Percentiles rank a stretch among this genome's conserved stretches.
Conservation (phyloP, 2,888 invertebrate genomes). For the Pyralis farinalis region DNA sequence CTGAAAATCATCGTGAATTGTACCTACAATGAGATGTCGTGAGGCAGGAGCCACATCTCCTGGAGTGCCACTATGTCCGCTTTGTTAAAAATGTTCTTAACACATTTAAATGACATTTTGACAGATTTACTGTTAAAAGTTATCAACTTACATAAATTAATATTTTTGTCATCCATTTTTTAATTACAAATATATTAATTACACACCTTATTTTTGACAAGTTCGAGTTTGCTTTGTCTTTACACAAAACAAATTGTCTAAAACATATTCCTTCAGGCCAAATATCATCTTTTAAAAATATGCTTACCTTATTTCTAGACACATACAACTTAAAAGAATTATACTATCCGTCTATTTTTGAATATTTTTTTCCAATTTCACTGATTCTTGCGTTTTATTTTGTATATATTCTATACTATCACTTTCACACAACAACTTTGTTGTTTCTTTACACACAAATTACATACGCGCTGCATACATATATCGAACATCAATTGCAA, state of each 20-base stretch:
- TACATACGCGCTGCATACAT: too few species aligned
- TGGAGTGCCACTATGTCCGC: not conserved
- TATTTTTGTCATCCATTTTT: too few species aligned
- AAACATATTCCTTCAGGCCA: constrained; percentile 11
- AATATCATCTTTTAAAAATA: constrained; percentile 5
- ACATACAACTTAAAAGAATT: constrained; percentile 10
- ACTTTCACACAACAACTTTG: too few species aligned
- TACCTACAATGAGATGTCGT: not conserved
- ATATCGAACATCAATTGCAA: too few species aligned
- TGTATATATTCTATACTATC: too few species aligned
- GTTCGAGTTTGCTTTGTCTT: not conserved
- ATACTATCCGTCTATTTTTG: constrained; percentile 6
- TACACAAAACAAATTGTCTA: constrained; percentile 5
- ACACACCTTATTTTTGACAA: not conserved
- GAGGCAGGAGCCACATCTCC: not conserved
- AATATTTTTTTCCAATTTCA: not conserved
- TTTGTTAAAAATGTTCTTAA: not conserved
- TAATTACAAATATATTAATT: too few species aligned
- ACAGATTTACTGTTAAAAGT: not conserved
- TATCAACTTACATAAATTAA: not conserved
- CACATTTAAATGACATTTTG: not conserved
- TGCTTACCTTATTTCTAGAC: constrained; percentile 4
- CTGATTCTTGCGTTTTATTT: too few species aligned
- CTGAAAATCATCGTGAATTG: not conserved
- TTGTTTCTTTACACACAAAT: too few species aligned